Percentiles rank a stretch among this genome's conserved stretches.
These are phyloP conservation scores for Cygnus buccinator DNA, from an alignment of 2,113 vertebrate species.

Conservation along the genomic window DNA sequence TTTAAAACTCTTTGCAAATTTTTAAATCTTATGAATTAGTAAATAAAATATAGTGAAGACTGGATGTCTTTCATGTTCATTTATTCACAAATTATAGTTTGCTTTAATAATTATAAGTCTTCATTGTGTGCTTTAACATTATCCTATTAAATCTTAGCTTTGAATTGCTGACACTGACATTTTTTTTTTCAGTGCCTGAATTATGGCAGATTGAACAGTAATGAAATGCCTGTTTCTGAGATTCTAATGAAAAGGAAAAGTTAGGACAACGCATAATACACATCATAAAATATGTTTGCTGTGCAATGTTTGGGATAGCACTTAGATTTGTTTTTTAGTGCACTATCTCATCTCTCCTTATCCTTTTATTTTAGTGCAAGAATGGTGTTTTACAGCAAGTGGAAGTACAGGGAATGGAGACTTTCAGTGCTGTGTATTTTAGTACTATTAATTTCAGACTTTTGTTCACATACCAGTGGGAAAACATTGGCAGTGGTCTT, in stretches of 20 bases:
- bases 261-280: not conserved
- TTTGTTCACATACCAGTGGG: accelerated
- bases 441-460: not conserved
- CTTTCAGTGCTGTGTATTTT: not conserved
- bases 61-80: not conserved
- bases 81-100: not conserved
- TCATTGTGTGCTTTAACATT: not conserved
- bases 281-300: not conserved
- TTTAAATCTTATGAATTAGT: conserved; percentile 12
- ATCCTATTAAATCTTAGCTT: not conserved
- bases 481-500: not conserved
- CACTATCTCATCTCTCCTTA: not conserved
- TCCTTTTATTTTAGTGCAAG: not conserved
- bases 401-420: not conserved
- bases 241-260: not conserved
- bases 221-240: not conserved
- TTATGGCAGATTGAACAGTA: not conserved
- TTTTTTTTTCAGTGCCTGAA: not conserved
- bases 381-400: not conserved
- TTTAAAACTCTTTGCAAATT: not conserved
- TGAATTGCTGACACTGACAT: not conserved
- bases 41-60: conserved; percentile 38
- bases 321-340: not conserved
- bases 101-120: conserved; percentile 21
- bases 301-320: not conserved